These are phyloP conservation scores for Nestor notabilis DNA, from an alignment of 2,113 vertebrate genomes.

Conservation along the genomic window DNA sequence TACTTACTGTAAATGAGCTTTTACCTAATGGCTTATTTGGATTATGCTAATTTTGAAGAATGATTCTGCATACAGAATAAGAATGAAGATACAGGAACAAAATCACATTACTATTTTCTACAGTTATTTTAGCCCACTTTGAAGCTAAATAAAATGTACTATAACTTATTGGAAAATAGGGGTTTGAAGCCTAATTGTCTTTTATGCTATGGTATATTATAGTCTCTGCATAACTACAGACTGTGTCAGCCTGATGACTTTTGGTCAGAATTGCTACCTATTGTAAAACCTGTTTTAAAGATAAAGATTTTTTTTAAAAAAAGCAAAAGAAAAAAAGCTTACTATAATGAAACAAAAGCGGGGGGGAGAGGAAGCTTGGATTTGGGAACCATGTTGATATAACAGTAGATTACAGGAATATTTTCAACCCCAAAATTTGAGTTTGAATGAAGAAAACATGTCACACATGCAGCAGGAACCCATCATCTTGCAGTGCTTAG, in stretches of 20 bases:
- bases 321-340: neutral
- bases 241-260: neutral
- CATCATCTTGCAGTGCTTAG: neutral
- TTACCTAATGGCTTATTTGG: constrained; percentile 18
- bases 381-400: neutral
- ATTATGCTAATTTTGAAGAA: constrained; percentile 10
- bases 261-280: neutral
- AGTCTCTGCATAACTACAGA: neutral
- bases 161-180: neutral
- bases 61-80: neutral
- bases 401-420: neutral
- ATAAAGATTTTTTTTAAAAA: neutral
- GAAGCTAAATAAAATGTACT: neutral
- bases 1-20: neutral
- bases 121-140: neutral
- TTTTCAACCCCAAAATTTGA: neutral
- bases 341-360: neutral
- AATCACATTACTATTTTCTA: neutral
- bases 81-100: neutral
- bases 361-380: neutral
- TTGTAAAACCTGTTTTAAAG: neutral
- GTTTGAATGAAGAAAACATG: neutral
- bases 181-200: neutral
- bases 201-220: neutral
- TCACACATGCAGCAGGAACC: neutral